Evolutionary conservation across 2,797 vertebrate genomes (phyloP).

Genomic region (Nannoperca obscura): DNA sequence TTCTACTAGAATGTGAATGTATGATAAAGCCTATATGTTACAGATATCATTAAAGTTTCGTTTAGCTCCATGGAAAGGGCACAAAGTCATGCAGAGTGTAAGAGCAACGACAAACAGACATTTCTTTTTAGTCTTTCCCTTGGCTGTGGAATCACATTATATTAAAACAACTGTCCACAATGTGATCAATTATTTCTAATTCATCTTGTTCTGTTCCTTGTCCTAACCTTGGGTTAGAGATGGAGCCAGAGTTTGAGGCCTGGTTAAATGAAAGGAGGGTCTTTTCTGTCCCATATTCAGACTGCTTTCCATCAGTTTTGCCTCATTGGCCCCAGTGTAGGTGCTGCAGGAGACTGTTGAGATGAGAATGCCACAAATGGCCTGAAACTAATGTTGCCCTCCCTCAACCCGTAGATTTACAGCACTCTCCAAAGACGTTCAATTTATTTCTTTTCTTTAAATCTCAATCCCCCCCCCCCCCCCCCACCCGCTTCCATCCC

Average conservation of each 20-base stretch:
- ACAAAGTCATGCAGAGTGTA: slow-evolving; percentile 19
- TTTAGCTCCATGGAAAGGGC: slow-evolving; percentile 29
- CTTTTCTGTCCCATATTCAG: slow-evolving; percentile 66
- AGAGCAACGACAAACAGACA: slow-evolving; percentile 31
- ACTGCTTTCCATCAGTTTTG: slow-evolving; percentile 76
- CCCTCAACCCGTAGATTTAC: slow-evolving; percentile 74
- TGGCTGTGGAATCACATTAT: slow-evolving; percentile 36
- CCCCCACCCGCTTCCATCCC: slow-evolving; percentile 25
- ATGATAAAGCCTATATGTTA: slow-evolving; percentile 38
- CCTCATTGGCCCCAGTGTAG: slow-evolving; percentile 75
- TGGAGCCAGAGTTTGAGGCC: slow-evolving; percentile 54
- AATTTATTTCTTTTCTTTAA: slow-evolving; percentile 41
- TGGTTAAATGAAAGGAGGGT: slow-evolving; percentile 62
- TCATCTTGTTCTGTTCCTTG: slow-evolving; percentile 48
- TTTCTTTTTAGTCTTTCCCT: slow-evolving; percentile 25
- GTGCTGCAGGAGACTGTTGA: slow-evolving; percentile 73
- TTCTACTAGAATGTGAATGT: slow-evolving; percentile 26
- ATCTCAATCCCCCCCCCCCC: slow-evolving; percentile 26
- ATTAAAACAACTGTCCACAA: slow-evolving; percentile 50
- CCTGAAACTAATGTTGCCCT: slow-evolving; percentile 82
- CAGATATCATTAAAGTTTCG: slow-evolving; percentile 31
- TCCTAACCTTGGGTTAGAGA: slow-evolving; percentile 51
- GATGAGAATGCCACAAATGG: slow-evolving; percentile 83
- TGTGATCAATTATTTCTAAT: slow-evolving; percentile 58
- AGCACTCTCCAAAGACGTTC: slow-evolving; percentile 60